Conservation (phyloP, 1,140 invertebrate species). For the Mizuhopecten yessoensis region DNA sequence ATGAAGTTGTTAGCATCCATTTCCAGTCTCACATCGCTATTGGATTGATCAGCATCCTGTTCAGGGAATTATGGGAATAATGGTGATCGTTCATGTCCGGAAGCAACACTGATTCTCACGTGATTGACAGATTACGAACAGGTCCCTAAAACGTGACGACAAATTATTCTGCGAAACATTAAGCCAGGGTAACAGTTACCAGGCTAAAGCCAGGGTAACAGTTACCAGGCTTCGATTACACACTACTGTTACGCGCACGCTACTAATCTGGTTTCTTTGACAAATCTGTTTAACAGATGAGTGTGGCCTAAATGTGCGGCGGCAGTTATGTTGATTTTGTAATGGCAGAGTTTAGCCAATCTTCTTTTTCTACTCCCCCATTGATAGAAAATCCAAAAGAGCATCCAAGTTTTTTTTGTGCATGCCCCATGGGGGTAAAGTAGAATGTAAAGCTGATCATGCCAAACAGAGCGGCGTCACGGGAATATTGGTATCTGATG, state of each 20-base stretch:
- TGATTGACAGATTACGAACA: background rate
- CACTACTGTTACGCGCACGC: background rate
- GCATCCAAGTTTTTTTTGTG: background rate
- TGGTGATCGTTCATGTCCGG: conserved; percentile 22
- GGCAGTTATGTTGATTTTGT: background rate
- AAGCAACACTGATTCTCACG: background rate
- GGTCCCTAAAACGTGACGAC: background rate
- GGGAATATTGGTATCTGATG: background rate
- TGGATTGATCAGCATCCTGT: background rate
- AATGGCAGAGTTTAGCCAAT: background rate
- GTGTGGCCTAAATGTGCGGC: background rate
- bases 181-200: background rate
- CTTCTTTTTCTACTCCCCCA: background rate
- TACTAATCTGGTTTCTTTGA: background rate
- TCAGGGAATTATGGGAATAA: conserved; percentile 1
- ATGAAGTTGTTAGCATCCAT: background rate
- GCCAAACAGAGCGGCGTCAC: background rate
- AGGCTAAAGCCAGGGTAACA: background rate
- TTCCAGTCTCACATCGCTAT: background rate
- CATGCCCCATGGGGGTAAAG: background rate
- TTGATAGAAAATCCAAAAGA: background rate
- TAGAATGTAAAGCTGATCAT: background rate
- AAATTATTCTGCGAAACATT: background rate
- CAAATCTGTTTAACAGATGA: background rate
- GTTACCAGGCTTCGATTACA: background rate